Evolutionary conservation across 1,140 invertebrate genomes (phyloP), one percentile per base, ranked within the genome.

Genomic region (Akabosia matsudoensis): DNA sequence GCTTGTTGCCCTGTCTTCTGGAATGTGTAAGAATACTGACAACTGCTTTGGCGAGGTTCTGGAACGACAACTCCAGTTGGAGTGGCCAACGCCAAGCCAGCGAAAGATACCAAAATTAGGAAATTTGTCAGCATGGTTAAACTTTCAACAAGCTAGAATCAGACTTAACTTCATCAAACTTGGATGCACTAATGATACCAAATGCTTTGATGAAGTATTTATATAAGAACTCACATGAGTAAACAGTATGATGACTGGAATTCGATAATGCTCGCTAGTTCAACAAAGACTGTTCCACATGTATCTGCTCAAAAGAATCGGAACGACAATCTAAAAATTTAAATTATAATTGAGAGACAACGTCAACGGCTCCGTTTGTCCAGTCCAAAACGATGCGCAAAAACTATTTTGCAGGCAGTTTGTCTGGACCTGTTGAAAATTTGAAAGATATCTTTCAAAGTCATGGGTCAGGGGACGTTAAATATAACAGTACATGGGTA

Each of bases 41-140:
- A 72, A 10, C 18, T 14, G 26, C 4, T 10, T 10, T 70, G 3
- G 4, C 67, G 7, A 30, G 77, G 77, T 73, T 78, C 77, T 7
- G 77, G 77, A 0, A 73, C 24, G 7, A 30, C 52, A 0, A 1
- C 10, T 10, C 24, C 26, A 28, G 31, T 7, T 2, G 4, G 33
- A 7, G n/a, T 1, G 37, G 28, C 10, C 22, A 45, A 51, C 3
- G 70, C 70, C 33, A 45, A 13, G 3, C 61, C 30, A 28, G 31
- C 1, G 13, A 67, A n/a, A 10, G 61, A 10, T 10, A 31, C 1
- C 13, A 67, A 30, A 31, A 67, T 67, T 30, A 30, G 14, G 54
- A 13, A 7, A 24, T 4, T 7, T 24, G 13, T 61, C 54, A 61
- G 7, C 14, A n/a, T 61, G 24, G 54, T 61, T 14, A 13, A 51